A percentile compares a stretch with the other conserved stretches of the same genome.
Conservation (phyloP, 2,113 vertebrate genomes). For the Brienomyrus brachyistius region DNA sequence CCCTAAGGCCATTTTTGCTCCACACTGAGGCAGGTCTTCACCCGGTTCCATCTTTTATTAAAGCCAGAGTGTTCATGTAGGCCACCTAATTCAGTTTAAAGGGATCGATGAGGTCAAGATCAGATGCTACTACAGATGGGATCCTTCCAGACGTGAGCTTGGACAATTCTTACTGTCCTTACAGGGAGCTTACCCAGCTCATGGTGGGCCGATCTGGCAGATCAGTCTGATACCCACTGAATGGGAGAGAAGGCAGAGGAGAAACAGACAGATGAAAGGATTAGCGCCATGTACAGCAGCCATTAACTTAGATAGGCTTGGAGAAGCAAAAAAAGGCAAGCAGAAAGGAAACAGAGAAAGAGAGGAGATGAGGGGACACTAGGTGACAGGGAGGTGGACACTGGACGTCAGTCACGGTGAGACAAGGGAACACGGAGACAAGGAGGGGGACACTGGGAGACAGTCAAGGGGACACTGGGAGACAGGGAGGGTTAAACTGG, state of each 20-base stretch:
- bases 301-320: background rate
- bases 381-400: background rate
- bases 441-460: background rate
- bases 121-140: conserved; percentile 34
- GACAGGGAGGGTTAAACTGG: background rate
- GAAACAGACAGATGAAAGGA: background rate
- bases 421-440: background rate
- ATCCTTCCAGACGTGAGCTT: conserved; percentile 26
- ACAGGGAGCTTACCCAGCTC: background rate
- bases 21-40: background rate
- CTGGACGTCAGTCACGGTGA: too few species aligned
- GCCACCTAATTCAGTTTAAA: background rate
- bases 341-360: background rate
- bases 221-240: background rate
- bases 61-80: background rate
- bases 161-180: background rate
- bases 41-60: background rate
- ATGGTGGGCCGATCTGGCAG: background rate
- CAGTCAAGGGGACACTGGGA: background rate
- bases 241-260: background rate
- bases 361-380: background rate
- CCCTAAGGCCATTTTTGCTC: background rate
- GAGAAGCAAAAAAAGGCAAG: background rate
- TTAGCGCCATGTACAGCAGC: background rate
- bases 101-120: background rate